Base-by-base conservation (phyloP, 2,797 vertebrate genomes). In the Hylomyscus alleni region DNA sequence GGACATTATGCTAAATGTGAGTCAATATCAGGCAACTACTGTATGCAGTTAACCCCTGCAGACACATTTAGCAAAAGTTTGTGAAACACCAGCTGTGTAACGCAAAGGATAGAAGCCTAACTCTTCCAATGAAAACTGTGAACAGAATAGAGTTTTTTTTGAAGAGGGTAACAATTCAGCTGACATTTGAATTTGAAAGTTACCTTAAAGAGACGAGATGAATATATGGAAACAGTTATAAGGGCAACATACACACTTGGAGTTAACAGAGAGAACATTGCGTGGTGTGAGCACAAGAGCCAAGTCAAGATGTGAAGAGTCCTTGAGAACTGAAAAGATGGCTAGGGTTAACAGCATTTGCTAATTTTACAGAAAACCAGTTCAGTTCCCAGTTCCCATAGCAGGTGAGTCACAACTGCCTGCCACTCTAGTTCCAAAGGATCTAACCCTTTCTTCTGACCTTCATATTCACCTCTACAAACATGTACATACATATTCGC, bases 81-180 rank as follows among this genome's bases (percentile, higher is more conserved):
- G 14, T 54, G 60, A 86, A 91, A 10, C 54, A 73, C 19, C 80
- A 88, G 2, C 44, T 52, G 34, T 82, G 17, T 82, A n/a, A 40
- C 37, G 40, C 8, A 80, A 76, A 91, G 22, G 1, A 90, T n/a
- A 67, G 62, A 37, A 77, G 15, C 1, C 52, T n/a, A 52, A 69
- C 44, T 83, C 84, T 92, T 84, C 60, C 7, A 77, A 92, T 34
- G 67, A 76, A 93, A 93, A 75, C 92, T 54, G 73, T 67, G n/a
- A 92, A 72, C 6, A 93, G 11, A 50, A 56, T 6, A 73, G 6
- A 93, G 29, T 95, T 78, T 92, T 92, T 52, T 95, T 93, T 95
- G 13, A 94, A 81, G 87, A 93, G 76, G 9, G n/a, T 58, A n/a
- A 81, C 34, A 87, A 54, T 80, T 84, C 44, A 91, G 22, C 72